A percentile compares a stretch with the other conserved stretches of the same genome.
phyloP scores from a whole-genome alignment of 2,888 invertebrate genomes.

The Calephelis perditalis region DNA sequence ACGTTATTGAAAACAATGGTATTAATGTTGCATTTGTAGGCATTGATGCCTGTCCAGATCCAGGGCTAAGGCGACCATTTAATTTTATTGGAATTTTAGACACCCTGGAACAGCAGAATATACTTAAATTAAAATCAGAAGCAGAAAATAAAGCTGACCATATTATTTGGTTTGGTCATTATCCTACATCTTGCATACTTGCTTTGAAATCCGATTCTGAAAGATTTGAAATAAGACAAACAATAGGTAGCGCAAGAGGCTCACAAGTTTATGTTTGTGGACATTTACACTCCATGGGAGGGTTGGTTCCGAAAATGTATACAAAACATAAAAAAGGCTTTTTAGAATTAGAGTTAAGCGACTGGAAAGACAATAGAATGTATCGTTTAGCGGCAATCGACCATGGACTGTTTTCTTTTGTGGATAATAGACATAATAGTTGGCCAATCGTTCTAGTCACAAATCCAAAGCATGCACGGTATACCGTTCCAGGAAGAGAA shows the following conservation, averaged over 20 bases:
- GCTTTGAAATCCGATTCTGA: constrained; percentile 72
- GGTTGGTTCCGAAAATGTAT: constrained; percentile 90
- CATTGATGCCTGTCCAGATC: constrained; percentile 91
- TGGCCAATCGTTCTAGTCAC: constrained; percentile 93
- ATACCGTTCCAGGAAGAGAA: constrained; percentile 85
- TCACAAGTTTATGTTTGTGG: constrained; percentile 92
- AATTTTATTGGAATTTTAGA: constrained; percentile 91
- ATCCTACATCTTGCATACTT: constrained; percentile 92
- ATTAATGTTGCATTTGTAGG: constrained; percentile 89
- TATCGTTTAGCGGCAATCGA: constrained; percentile 91
- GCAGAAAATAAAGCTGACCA: constrained; percentile 68
- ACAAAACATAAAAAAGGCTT: constrained; percentile 89
- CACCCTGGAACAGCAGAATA: constrained; percentile 72
- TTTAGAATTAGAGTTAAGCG: constrained; percentile 92
- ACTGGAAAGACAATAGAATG: constrained; percentile 95
- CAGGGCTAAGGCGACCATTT: constrained; percentile 91
- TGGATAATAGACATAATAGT: constrained; percentile 84
- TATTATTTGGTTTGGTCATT: constrained; percentile 88
- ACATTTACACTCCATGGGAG: constrained; percentile 91
- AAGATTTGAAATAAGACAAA: constrained; percentile 67
- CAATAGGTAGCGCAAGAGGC: constrained; percentile 78
- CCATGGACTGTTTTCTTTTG: constrained; percentile 92
- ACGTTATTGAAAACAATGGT: constrained; percentile 72
- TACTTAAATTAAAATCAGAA: constrained; percentile 77
- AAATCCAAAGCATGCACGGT: constrained; percentile 93